Conservation (phyloP, 2,797 vertebrate species). For the Eurystomus glaucurus region DNA sequence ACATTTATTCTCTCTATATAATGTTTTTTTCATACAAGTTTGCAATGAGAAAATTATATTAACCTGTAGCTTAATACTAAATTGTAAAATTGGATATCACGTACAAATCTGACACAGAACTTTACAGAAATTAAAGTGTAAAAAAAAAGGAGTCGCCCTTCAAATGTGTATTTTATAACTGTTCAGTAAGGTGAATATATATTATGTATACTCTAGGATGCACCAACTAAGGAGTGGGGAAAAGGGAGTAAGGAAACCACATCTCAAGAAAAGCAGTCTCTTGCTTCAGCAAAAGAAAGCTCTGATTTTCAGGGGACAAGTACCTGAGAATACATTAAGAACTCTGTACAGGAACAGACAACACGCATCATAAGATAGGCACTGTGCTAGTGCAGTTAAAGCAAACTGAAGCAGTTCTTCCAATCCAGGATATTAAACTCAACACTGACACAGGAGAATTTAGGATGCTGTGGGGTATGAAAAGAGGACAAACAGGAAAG, state of each 20-base stretch:
- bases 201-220: neutral
- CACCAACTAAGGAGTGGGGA: neutral
- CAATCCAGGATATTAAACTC: neutral
- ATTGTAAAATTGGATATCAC: neutral
- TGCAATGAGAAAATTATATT: neutral
- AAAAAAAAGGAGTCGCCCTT: neutral
- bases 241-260: neutral
- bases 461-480: neutral
- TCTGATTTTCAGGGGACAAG: neutral
- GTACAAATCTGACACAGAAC: neutral
- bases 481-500: neutral
- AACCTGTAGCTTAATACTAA: neutral
- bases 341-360: neutral
- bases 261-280: neutral
- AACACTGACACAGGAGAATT: conserved; percentile 4
- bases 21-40: neutral
- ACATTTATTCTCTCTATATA: neutral
- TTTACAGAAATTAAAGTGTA: neutral
- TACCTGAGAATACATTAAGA: neutral
- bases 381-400: neutral
- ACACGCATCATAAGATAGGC: neutral
- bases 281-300: neutral
- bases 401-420: neutral
- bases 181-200: neutral
- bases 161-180: neutral